Evolutionary conservation across 2,113 vertebrate genomes (phyloP), one percentile per base, ranked within the genome.

Genomic region (Oxygymnocypris stewartii): DNA sequence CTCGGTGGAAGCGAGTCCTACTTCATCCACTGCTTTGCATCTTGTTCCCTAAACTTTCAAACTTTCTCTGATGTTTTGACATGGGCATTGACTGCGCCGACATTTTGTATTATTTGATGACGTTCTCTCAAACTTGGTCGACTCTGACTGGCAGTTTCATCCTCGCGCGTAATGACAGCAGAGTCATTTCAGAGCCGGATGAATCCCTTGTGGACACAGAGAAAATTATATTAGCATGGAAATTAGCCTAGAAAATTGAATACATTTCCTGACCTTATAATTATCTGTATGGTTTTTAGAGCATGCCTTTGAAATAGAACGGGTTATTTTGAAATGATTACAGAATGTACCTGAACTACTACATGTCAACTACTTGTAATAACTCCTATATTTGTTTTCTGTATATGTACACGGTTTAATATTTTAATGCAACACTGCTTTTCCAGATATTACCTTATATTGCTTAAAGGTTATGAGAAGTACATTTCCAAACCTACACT

Each of bases 231-330:
- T 85, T 84, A 80, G 71, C 86, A 84, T 84, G 76, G 80, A 87
- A 86, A 90, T 90, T 90, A 87, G 87, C 87, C 87, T 87, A 86
- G 87, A 87, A 87, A 87, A 86, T 87, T 79, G 85, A 83, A 87
- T 85, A 80, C 79, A 74, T 87, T 89, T 89, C 44, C 80, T 89
- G 86, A 87, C 88, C 86, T 89, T 88, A 87, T 87, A 89, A 89
- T 89, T 86, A 86, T 86, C 86, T 87, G 79, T 86, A 75, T 57
- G 76, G 65, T 86, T 87, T 89, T 87, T 87, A 79, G 88, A 87
- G 78, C 74, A 82, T 75, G 74, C 1, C 80, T 80, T 37, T 54
- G 76, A 74, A 87, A 86, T 69, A 67, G 65, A n/a, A 16, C 37
- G 7, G 28, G 42, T 84, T 51, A 78, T 54, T 84, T 80, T 13